Conservation (phyloP, 23 tunicate species). For the Styela plicata region DNA sequence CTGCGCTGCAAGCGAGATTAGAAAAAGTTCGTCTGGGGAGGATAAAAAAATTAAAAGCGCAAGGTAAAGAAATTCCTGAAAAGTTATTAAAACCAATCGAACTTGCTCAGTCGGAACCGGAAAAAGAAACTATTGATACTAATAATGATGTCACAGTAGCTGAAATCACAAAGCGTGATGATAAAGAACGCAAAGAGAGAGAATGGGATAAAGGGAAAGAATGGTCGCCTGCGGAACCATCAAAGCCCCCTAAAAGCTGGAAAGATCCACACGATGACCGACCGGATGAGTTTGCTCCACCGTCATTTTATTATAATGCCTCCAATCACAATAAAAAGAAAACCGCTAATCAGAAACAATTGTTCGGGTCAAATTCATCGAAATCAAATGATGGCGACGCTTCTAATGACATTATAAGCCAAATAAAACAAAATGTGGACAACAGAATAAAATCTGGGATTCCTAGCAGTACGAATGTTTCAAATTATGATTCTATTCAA, state of each 20-base stretch:
- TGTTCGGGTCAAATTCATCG: background rate
- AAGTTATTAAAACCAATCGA: slow-evolving; percentile 64
- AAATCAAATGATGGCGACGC: background rate
- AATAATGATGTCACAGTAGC: background rate
- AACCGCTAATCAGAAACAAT: background rate
- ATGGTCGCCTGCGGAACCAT: slow-evolving; percentile 62
- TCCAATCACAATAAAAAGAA: background rate
- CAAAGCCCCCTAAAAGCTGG: slow-evolving; percentile 60
- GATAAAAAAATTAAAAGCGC: slow-evolving; percentile 64
- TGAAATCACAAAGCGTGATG: background rate
- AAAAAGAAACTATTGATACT: background rate
- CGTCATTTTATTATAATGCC: slow-evolving; percentile 38
- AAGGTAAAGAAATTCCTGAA: slow-evolving; percentile 88
- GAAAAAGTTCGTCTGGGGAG: slow-evolving; percentile 74
- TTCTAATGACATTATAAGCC: background rate
- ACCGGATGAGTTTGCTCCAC: slow-evolving; percentile 66
- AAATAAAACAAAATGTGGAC: background rate
- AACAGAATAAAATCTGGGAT: background rate
- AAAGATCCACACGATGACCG: slow-evolving; percentile 58
- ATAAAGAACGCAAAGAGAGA: slow-evolving; percentile 4
- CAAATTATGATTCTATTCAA: background rate
- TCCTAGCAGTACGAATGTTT: background rate
- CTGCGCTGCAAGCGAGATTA: slow-evolving; percentile 57
- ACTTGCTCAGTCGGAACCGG: slow-evolving; percentile 10
- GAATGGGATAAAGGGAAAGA: slow-evolving; percentile 91